Evolutionary conservation across 1,140 invertebrate species (phyloP).

Genomic region (Dryas iulia): DNA sequence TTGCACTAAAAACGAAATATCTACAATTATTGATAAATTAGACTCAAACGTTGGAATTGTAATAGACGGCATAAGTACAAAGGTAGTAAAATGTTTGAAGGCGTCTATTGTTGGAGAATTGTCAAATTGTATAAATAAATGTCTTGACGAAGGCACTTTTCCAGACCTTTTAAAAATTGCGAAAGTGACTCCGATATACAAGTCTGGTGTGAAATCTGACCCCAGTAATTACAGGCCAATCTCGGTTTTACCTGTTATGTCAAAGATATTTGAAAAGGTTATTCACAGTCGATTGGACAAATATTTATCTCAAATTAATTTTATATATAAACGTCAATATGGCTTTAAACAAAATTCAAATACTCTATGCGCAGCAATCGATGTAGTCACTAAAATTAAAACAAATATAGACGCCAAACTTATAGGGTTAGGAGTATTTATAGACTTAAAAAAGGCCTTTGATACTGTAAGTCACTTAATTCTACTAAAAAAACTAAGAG

Average conservation of each 20-base stretch:
- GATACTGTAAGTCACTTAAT: neutral
- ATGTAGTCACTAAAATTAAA: neutral
- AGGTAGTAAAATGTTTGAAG: conserved; percentile 24
- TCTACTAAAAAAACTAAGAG: neutral
- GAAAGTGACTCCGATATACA: conserved; percentile 26
- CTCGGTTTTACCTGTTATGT: neutral
- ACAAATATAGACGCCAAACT: neutral
- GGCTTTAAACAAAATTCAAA: no score
- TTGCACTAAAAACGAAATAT: conserved; percentile 17
- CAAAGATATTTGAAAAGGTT: neutral
- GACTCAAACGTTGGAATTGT: conserved; percentile 17
- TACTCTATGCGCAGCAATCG: no score
- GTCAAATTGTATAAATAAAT: neutral
- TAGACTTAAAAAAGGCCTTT: neutral
- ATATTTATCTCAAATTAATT: no score
- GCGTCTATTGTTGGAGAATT: conserved; percentile 10
- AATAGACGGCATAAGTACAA: conserved; percentile 25
- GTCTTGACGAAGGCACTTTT: neutral
- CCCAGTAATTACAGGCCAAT: neutral
- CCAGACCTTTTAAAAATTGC: conserved; percentile 6
- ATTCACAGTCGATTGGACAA: no score
- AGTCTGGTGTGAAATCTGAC: no score
- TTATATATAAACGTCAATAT: no score
- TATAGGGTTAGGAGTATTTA: neutral
- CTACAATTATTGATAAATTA: conserved; percentile 28